These are phyloP conservation scores for Acromyrmex heyeri DNA, from an alignment of 1,140 invertebrate genomes.

Conservation along the genomic window DNA sequence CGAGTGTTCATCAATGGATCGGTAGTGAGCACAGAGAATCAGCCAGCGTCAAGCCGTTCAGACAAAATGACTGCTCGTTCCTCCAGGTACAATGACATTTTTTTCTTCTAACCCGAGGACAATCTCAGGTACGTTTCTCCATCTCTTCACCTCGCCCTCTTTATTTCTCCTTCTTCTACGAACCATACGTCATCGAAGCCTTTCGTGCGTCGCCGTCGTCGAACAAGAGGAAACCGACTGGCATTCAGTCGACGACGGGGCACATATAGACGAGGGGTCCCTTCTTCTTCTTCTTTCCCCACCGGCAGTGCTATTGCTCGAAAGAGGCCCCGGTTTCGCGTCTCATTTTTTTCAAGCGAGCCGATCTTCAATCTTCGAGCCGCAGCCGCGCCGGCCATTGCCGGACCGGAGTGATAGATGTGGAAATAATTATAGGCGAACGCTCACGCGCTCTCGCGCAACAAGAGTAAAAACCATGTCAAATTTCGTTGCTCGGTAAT, in stretches of 20 bases:
- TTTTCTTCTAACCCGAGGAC: constrained; percentile 71
- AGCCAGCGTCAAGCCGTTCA: constrained; percentile 57
- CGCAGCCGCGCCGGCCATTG: constrained; percentile 74
- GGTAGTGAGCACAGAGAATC: constrained; percentile 54
- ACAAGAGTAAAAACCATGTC: constrained; percentile 85
- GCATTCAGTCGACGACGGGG: constrained; percentile 76
- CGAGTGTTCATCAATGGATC: constrained; percentile 70
- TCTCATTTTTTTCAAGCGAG: constrained; percentile 78
- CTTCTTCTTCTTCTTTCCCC: constrained; percentile 66
- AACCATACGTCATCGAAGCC: constrained; percentile 78
- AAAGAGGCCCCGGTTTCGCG: constrained; percentile 78
- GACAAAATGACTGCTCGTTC: constrained; percentile 73
- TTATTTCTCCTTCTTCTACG: constrained; percentile 76
- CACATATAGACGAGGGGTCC: constrained; percentile 73
- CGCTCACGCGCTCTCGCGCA: constrained; percentile 79
- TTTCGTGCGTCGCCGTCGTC: constrained; percentile 75
- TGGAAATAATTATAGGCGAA: constrained; percentile 87
- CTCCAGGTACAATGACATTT: constrained; percentile 73
- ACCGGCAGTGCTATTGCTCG: constrained; percentile 74
- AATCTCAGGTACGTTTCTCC: constrained; percentile 71
- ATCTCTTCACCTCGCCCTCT: constrained; percentile 69
- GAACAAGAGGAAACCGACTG: constrained; percentile 76
- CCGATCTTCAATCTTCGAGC: constrained; percentile 83
- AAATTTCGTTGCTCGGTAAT: constrained; percentile 84
- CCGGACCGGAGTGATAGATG: constrained; percentile 83